phyloP scores from a whole-genome alignment of 2,113 vertebrate species.

The Callorhinus ursinus region DNA sequence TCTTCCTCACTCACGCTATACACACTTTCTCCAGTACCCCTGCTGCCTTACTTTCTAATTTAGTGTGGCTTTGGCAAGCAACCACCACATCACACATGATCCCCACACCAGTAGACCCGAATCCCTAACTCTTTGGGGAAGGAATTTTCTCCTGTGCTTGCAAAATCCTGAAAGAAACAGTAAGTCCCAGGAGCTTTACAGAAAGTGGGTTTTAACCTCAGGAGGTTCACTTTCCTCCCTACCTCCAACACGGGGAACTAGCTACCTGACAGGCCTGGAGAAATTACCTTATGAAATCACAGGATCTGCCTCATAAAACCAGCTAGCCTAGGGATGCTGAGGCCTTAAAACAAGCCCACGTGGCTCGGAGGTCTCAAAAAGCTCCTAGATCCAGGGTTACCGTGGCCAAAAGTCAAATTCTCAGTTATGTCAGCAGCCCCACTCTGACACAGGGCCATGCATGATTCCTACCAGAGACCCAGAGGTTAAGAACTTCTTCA shows the following conservation, averaged over 20 bases:
- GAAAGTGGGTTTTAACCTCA: not conserved
- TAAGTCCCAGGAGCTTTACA: not conserved
- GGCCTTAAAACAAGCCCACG: not conserved
- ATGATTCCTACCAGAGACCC: not conserved
- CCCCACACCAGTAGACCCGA: not conserved
- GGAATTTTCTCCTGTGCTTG: not conserved
- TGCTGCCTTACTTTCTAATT: not conserved
- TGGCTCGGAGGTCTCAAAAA: not conserved
- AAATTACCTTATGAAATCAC: not conserved
- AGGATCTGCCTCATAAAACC: not conserved
- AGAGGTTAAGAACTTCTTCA: not conserved
- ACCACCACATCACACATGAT: not conserved
- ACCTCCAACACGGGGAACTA: not conserved
- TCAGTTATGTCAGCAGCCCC: not conserved
- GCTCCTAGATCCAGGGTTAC: not conserved
- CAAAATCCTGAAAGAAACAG: not conserved
- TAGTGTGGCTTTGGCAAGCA: not conserved
- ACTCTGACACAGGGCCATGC: not conserved
- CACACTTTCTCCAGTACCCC: not conserved
- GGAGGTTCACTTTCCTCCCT: not conserved
- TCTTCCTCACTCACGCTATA: not conserved
- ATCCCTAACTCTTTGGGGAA: not conserved
- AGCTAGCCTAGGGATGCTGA: not conserved
- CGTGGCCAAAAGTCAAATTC: not conserved
- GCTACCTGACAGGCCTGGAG: not conserved